Evolutionary conservation across 2,888 invertebrate genomes (phyloP).

Genomic region (Tetramorium bicarinatum): DNA sequence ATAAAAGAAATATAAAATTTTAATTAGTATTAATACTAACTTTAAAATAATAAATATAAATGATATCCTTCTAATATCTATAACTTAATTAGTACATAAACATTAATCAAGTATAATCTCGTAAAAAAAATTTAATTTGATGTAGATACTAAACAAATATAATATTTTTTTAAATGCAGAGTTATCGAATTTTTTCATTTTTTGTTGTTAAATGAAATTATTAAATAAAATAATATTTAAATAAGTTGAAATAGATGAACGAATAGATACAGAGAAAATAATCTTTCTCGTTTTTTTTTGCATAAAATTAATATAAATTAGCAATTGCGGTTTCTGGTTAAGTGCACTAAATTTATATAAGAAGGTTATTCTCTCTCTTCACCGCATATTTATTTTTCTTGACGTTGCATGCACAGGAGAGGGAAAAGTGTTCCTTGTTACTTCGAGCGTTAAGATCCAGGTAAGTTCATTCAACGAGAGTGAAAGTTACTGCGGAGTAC

Average conservation of each 20-base stretch:
- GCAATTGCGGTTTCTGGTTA: not conserved
- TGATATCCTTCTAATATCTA: not conserved
- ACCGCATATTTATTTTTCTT: conserved; percentile 48
- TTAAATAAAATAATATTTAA: not conserved
- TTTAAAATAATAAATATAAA: not conserved
- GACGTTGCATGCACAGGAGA: conserved; percentile 55
- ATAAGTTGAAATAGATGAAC: not conserved
- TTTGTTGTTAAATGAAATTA: not conserved
- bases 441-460: conserved; percentile 75
- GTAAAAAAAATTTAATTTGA: conserved; percentile 1
- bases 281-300: not conserved
- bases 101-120: not conserved
- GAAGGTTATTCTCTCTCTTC: conserved; percentile 13
- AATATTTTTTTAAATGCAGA: not conserved
- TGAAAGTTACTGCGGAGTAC: conserved; percentile 78
- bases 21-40: not conserved
- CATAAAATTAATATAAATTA: not conserved
- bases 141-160: not conserved
- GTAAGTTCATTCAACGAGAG: conserved; percentile 76
- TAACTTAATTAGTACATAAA: not conserved
- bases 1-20: not conserved
- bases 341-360: conserved; percentile 5
- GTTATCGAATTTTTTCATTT: not conserved
- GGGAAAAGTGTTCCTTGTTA: conserved; percentile 76
- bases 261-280: not conserved